Conservation (phyloP, 2,888 invertebrate species). For the Eupithecia pulchellata region DNA sequence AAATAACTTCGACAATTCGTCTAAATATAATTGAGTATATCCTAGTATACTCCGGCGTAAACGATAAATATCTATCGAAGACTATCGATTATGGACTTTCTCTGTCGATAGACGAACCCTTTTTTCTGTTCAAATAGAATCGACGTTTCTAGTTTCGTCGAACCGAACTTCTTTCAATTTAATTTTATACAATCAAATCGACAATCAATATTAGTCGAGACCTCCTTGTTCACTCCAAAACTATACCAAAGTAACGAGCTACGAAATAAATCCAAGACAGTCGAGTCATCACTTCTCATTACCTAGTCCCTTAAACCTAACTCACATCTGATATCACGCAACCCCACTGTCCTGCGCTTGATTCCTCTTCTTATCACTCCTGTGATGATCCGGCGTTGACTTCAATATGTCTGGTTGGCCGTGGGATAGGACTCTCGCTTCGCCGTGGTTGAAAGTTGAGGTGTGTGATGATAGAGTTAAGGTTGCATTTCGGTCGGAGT, state of each 20-base stretch:
- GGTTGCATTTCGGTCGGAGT: conserved; percentile 72
- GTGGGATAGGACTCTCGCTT: conserved; percentile 68
- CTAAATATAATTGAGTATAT: background rate
- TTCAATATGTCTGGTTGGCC: conserved; percentile 94
- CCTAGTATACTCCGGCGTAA: background rate
- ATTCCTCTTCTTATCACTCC: conserved; percentile 72
- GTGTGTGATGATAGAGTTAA: conserved; percentile 75
- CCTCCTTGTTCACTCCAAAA: background rate
- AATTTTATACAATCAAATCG: background rate
- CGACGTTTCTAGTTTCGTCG: background rate
- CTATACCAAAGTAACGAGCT: conserved; percentile 5
- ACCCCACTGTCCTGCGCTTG: conserved; percentile 73
- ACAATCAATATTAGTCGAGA: background rate
- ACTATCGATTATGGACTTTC: background rate
- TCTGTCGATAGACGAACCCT: background rate
- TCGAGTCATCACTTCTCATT: conserved; percentile 35
- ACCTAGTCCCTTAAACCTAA: conserved; percentile 35
- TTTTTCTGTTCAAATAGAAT: background rate
- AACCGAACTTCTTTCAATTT: background rate
- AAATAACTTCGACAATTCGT: background rate
- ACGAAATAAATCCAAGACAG: conserved; percentile 14
- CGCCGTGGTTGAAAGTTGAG: conserved; percentile 66
- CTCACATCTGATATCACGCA: conserved; percentile 66
- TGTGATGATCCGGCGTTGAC: conserved; percentile 93
- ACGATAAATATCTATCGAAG: background rate